These are phyloP conservation scores for Crocallis elinguaria DNA, from an alignment of 2,888 invertebrate genomes.

Conservation along the genomic window DNA sequence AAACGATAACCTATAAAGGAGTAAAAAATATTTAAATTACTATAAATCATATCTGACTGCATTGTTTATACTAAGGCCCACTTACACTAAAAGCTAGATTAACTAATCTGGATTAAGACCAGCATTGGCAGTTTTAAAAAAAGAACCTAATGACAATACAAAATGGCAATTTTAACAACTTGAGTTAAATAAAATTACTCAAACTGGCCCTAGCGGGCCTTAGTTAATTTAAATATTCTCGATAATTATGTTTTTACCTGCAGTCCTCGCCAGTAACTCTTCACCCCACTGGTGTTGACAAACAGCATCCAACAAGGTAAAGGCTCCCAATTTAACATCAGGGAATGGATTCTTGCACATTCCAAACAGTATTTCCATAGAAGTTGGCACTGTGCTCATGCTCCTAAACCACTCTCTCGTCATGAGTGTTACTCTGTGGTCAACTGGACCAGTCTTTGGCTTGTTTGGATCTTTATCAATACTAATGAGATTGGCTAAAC, in stretches of 20 bases:
- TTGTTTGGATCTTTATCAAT: conserved; percentile 69
- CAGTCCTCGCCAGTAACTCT: conserved; percentile 87
- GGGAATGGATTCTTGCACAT: conserved; percentile 91
- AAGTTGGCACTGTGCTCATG: conserved; percentile 62
- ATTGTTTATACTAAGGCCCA: too few species aligned
- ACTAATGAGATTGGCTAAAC: conserved; percentile 85
- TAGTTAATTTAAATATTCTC: too few species aligned
- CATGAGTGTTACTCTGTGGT: conserved; percentile 78
- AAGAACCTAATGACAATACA: too few species aligned
- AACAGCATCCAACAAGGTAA: conserved; percentile 87
- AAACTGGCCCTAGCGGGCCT: too few species aligned
- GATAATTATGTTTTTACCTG: too few species aligned
- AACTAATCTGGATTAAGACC: too few species aligned
- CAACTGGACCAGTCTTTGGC: conserved; percentile 64
- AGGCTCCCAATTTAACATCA: conserved; percentile 89
- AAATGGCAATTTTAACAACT: too few species aligned
- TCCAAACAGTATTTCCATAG: conserved; percentile 86
- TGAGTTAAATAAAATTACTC: too few species aligned
- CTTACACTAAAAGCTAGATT: too few species aligned
- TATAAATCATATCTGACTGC: too few species aligned
- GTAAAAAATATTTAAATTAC: background rate
- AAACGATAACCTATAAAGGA: too few species aligned
- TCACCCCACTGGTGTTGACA: conserved; percentile 92
- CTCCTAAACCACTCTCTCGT: conserved; percentile 80
- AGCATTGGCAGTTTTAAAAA: too few species aligned